Percentiles rank a stretch among this genome's conserved stretches.
Conservation (phyloP, 1,140 invertebrate species). For the Tachypleus tridentatus region DNA sequence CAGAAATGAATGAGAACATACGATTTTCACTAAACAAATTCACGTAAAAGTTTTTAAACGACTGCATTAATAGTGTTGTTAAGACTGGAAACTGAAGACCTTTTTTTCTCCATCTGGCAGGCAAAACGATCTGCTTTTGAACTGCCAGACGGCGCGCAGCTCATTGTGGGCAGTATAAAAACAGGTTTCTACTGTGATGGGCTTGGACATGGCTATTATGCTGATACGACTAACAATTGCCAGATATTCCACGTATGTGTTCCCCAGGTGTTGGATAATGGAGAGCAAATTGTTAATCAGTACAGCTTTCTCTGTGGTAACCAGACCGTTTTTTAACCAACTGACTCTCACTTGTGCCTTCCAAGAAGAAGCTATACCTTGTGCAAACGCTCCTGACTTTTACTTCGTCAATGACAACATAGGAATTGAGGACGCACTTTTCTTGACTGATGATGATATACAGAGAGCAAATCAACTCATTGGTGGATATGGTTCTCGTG, state of each 20-base stretch:
- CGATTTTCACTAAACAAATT: too few species aligned
- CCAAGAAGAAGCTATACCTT: slow-evolving; percentile 50
- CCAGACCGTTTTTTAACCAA: slow-evolving; percentile 40
- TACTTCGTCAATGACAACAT: slow-evolving; percentile 29
- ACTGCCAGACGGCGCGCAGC: slow-evolving; percentile 24
- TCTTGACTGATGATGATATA: slow-evolving; percentile 14
- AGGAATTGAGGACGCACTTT: slow-evolving; percentile 9
- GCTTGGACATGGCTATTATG: slow-evolving; percentile 20
- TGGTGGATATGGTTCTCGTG: too few species aligned
- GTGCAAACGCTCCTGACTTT: slow-evolving; percentile 45
- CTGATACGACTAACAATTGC: slow-evolving; percentile 25
- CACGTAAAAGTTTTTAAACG: too few species aligned
- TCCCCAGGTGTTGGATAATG: slow-evolving; percentile 38
- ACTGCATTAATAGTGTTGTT: too few species aligned
- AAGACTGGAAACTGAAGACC: too few species aligned
- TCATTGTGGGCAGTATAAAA: slow-evolving; percentile 20
- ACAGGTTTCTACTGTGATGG: not conserved
- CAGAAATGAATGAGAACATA: too few species aligned
- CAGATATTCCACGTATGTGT: slow-evolving; percentile 25
- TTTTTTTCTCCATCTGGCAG: not conserved
- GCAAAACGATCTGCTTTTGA: slow-evolving; percentile 15
- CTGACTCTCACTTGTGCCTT: slow-evolving; percentile 52
- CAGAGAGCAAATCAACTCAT: slow-evolving; percentile 14
- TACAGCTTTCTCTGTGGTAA: slow-evolving; percentile 54
- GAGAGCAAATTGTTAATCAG: slow-evolving; percentile 8